Conservation (phyloP, 2,888 invertebrate species). For the Nasonia oneida region DNA sequence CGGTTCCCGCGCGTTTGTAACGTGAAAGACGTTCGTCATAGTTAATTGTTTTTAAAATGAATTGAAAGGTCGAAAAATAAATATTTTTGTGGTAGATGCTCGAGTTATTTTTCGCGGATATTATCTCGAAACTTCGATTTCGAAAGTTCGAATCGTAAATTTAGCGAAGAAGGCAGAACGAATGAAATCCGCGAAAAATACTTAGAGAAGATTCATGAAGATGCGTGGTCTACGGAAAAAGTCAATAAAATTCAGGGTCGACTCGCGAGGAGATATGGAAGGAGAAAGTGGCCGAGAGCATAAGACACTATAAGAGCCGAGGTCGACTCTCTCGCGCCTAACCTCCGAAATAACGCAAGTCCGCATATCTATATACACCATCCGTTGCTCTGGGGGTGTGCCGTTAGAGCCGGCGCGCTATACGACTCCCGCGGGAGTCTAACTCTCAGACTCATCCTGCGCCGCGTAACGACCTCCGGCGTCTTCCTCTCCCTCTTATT, state of each 20-base stretch:
- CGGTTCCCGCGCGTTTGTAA: conserved; percentile 8
- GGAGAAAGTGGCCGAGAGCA: conserved; percentile 45
- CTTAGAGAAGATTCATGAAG: not conserved
- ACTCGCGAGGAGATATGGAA: not conserved
- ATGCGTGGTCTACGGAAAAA: conserved; percentile 17
- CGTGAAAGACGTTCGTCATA: not conserved
- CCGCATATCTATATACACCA: conserved; percentile 5
- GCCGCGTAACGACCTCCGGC: conserved; percentile 70
- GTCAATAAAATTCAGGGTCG: conserved; percentile 63
- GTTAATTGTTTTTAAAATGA: no score
- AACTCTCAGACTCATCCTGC: conserved; percentile 76
- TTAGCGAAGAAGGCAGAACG: not conserved
- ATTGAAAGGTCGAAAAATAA: no score
- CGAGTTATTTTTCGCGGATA: no score
- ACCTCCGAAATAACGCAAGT: conserved; percentile 46
- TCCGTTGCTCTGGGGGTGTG: conserved; percentile 71
- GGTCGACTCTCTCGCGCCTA: not conserved
- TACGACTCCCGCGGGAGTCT: conserved; percentile 74
- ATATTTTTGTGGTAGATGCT: no score
- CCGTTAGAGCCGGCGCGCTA: conserved; percentile 69
- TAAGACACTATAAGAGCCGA: not conserved
- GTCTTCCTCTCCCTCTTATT: conserved; percentile 65
- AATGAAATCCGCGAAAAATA: conserved; percentile 30
- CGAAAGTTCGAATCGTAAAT: not conserved
- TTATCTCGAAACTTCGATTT: no score